Percentiles rank a stretch among this genome's conserved stretches.
phyloP scores from a whole-genome alignment of 1,140 invertebrate species.

The Drosophila murphyi region DNA sequence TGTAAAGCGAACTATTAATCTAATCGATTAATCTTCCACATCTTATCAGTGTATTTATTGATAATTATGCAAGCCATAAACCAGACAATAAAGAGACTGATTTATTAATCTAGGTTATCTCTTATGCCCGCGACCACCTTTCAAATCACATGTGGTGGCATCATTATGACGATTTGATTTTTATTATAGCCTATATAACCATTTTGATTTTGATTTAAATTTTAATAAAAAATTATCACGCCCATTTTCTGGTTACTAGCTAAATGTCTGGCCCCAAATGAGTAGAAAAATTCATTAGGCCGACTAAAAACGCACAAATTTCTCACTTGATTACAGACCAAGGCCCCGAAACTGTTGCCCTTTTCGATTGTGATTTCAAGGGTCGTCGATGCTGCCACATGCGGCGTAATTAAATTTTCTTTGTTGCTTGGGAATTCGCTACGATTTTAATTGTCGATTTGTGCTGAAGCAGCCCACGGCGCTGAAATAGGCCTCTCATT shows the following conservation, averaged over 20 bases:
- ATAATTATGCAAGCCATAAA: slow-evolving; percentile 21
- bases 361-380: slow-evolving; percentile 58
- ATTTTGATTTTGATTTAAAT: slow-evolving; percentile 38
- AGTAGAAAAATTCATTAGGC: slow-evolving; percentile 73
- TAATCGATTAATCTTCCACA: slow-evolving; percentile 20
- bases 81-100: slow-evolving; percentile 31
- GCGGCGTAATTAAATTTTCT: slow-evolving; percentile 80
- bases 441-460: slow-evolving; percentile 74
- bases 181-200: slow-evolving; percentile 40
- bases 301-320: slow-evolving; percentile 50
- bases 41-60: slow-evolving; percentile 40
- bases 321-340: slow-evolving; percentile 75
- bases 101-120: slow-evolving; percentile 23
- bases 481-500: slow-evolving; percentile 32
- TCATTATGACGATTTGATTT: slow-evolving; percentile 54
- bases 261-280: slow-evolving; percentile 42
- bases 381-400: slow-evolving; percentile 63
- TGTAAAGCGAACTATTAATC: slow-evolving; percentile 53
- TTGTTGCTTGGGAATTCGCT: slow-evolving; percentile 78
- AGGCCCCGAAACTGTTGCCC: slow-evolving; percentile 41
- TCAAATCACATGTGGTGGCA: slow-evolving; percentile 36
- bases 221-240: slow-evolving; percentile 52
- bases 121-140: slow-evolving; percentile 48
- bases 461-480: slow-evolving; percentile 57
- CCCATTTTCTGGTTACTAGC: slow-evolving; percentile 62